Percentiles rank a stretch among this genome's conserved stretches.
phyloP scores from a whole-genome alignment of 1,140 invertebrate genomes.

The Diploscapter pachys region DNA sequence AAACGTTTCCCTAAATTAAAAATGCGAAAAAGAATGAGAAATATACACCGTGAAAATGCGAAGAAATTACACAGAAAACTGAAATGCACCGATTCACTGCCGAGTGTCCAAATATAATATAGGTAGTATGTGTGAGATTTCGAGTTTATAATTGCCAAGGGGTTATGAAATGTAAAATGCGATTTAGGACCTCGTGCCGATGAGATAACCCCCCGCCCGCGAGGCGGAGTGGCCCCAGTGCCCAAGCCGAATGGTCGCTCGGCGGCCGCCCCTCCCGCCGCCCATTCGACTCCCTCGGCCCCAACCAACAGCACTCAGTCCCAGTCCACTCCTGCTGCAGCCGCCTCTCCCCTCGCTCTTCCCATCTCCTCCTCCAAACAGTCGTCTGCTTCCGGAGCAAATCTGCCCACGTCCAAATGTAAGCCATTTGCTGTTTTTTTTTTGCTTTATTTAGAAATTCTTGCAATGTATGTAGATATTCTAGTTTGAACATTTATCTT shows the following conservation, averaged over 20 bases:
- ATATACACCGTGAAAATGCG: no score
- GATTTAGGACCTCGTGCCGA: constrained; percentile 9
- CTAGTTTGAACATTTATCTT: background rate
- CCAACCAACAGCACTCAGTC: background rate
- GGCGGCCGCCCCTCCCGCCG: background rate
- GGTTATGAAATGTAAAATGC: no score
- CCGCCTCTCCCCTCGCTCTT: constrained; percentile 6
- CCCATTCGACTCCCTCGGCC: background rate
- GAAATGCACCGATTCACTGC: no score
- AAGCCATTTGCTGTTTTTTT: background rate
- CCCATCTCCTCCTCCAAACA: background rate
- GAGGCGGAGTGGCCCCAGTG: background rate
- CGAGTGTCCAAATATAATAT: no score
- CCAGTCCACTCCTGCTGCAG: background rate
- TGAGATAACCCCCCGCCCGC: constrained; percentile 8
- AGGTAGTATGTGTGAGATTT: no score
- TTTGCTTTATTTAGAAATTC: constrained; percentile 1
- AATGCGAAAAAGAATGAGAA: no score
- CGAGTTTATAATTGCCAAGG: no score
- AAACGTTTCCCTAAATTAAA: no score
- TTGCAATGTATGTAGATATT: background rate
- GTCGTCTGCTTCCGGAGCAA: background rate
- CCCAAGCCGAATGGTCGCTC: constrained; percentile 7
- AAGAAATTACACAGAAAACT: no score
- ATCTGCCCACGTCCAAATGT: background rate